These are phyloP conservation scores for Neofelis nebulosa DNA, from an alignment of 2,113 vertebrate species.

Conservation along the genomic window DNA sequence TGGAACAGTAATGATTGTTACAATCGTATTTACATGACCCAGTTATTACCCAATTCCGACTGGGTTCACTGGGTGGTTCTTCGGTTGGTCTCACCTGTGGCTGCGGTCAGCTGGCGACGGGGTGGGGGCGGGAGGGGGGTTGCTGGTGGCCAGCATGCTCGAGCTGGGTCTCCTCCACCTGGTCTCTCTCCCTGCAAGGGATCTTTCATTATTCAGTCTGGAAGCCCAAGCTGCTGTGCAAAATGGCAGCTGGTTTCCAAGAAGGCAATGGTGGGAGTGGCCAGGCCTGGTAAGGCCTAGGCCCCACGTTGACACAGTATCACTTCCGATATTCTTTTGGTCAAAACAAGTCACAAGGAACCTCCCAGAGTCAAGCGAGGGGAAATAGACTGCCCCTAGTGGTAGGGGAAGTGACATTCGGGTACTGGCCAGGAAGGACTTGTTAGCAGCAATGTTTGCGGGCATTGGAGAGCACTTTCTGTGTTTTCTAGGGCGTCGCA, in stretches of 20 bases:
- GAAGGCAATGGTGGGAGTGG: not conserved
- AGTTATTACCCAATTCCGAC: not conserved
- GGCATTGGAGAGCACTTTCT: not conserved
- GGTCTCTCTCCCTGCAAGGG: not conserved
- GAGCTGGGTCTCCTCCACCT: not conserved
- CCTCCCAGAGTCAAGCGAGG: not conserved
- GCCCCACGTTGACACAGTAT: not conserved
- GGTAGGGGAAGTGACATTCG: not conserved
- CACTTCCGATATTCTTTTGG: not conserved
- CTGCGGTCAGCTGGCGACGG: not conserved
- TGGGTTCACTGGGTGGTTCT: not conserved
- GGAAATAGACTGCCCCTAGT: not conserved
- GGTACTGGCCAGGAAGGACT: not conserved
- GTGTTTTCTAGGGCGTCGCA: not conserved
- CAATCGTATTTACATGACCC: not conserved
- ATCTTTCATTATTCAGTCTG: not conserved
- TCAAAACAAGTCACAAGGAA: not conserved
- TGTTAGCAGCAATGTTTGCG: too few relatives aligned
- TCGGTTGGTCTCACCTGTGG: not conserved
- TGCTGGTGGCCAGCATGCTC: not conserved
- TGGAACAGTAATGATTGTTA: not conserved
- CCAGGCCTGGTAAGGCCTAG: not conserved
- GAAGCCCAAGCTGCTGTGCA: not conserved
- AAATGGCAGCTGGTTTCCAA: not conserved
- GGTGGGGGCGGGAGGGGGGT: too few relatives aligned